phyloP scores from a whole-genome alignment of 2,113 vertebrate genomes.

The Irena cyanogastra region DNA sequence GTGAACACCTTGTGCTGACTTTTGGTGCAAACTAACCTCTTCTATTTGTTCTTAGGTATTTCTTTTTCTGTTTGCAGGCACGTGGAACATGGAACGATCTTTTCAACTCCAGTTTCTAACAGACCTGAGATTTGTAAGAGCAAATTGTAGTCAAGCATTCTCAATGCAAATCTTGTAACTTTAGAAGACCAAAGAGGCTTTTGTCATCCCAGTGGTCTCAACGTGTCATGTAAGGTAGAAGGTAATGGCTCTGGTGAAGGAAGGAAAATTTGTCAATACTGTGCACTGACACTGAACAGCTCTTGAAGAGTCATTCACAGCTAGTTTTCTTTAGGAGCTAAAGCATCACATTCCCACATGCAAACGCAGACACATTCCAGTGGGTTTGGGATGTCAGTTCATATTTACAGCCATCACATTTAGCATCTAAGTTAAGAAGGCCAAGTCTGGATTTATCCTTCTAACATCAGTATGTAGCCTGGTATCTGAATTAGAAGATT shows the following conservation, averaged over 20 bases:
- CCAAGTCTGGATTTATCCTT: not conserved
- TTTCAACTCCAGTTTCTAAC: not conserved
- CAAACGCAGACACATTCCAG: not conserved
- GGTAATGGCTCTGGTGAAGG: not conserved
- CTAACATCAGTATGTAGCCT: not conserved
- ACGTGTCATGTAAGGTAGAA: not conserved
- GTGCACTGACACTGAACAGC: not conserved
- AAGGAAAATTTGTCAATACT: not conserved
- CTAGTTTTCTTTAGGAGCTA: not conserved
- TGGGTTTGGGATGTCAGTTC: not conserved
- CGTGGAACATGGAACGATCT: not conserved
- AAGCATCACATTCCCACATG: not conserved
- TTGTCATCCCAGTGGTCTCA: not conserved
- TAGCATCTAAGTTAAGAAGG: not conserved
- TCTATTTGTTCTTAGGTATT: not conserved
- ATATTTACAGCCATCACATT: not conserved
- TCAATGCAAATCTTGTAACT: not conserved
- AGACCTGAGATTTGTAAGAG: not conserved
- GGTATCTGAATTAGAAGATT: not conserved
- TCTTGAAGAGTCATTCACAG: not conserved
- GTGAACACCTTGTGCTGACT: not conserved
- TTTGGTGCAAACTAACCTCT: not conserved
- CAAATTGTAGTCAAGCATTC: not conserved
- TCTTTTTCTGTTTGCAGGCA: not conserved
- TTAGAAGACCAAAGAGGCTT: not conserved